Base-by-base conservation (phyloP, 2,888 invertebrate species). In the Drosophila macrospina region DNA sequence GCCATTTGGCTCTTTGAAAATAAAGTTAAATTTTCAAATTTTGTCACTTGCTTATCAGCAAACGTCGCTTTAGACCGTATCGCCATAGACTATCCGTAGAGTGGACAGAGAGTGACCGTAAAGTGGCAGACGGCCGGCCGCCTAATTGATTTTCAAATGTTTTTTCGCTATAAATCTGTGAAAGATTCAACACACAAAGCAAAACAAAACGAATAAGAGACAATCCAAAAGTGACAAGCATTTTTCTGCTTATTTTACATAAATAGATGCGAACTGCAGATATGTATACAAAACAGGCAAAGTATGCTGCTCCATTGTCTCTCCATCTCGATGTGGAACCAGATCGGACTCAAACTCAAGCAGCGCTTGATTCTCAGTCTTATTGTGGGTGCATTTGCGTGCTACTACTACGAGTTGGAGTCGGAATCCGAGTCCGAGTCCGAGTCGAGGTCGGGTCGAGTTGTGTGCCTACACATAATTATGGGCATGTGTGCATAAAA, bases 131-230 rank as follows among this genome's bases (percentile, higher is more conserved):
- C 71, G 51, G 67, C 67, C 67, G 47, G 80, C 60, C 70, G 68
- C 73, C 74, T 83, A 79, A 83, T 83, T 85, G 80, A 85, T 85
- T 85, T 85, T 77, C 74, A 85, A 87, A 83, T 79, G 72, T 48
- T 81, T 76, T 79, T 77, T 63, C 75, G 82, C 69, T 82, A 87
- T 83, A 85, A 83, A 83, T 84, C 76, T 81, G 78, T 63, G 44
- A 65, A 47, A 55, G 50, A 73, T 56, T 32, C 8, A 51, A 59
- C 16, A 24, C 39, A 41, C 11, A 36, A 59, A 56, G 57, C 41
- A 62, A 60, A 66, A 52, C 59, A 48, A 42, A 74, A 42, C 57
- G 42, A 51, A 62, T 44, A 54, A 66, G 45, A 63, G 62, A 71
- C 57, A 64, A 62, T 56, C 47, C 55, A 51, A 64, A 41, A 76